phyloP scores from a whole-genome alignment of 2,113 vertebrate species.

The Drymodes brunneopygia region DNA sequence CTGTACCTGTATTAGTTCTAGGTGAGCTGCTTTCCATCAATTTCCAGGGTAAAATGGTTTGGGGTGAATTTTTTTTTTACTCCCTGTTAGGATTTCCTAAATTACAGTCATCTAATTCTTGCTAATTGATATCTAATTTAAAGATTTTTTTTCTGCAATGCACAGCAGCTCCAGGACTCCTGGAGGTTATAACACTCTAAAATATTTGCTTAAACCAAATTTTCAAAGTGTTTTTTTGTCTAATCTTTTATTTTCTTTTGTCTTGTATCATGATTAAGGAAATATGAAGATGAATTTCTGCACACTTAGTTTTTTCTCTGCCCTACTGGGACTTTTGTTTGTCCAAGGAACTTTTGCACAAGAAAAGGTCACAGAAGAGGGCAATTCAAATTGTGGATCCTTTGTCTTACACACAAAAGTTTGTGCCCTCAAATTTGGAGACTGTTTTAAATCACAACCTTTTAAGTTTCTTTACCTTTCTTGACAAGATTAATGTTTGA shows the following conservation, averaged over 20 bases:
- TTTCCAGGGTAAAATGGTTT: neutral
- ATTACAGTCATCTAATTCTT: neutral
- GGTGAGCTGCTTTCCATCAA: neutral
- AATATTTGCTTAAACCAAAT: neutral
- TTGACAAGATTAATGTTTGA: constrained; percentile 48
- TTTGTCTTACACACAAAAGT: neutral
- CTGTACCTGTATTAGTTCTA: neutral
- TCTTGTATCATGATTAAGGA: neutral
- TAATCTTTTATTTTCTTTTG: neutral
- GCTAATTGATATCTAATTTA: neutral
- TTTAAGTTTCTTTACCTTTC: constrained; percentile 52
- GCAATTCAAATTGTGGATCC: neutral
- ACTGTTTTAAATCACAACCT: neutral
- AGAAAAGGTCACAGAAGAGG: neutral
- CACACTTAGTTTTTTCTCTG: neutral
- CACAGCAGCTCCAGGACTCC: neutral
- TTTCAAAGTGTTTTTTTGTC: neutral
- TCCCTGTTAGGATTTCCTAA: neutral
- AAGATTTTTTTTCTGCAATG: neutral
- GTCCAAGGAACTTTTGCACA: neutral
- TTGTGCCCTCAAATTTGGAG: neutral
- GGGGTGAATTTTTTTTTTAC: accelerated
- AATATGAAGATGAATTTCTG: neutral
- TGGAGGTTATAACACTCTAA: neutral
- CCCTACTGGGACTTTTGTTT: neutral